Conservation (phyloP, 1,140 invertebrate genomes). For the Eueides isabella region DNA sequence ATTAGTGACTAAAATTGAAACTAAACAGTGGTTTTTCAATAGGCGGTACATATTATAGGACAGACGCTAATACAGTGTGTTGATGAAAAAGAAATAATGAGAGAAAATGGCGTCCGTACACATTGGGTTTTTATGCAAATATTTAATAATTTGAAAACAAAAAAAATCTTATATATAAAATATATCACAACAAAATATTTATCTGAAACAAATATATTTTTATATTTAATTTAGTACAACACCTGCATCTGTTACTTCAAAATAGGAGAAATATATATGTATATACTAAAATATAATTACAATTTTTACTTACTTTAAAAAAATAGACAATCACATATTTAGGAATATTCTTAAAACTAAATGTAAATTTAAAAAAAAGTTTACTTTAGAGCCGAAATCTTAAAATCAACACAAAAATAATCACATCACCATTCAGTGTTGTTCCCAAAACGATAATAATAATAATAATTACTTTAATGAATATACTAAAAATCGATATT, state of each 20-base stretch:
- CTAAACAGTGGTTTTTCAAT: conserved; percentile 10
- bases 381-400: not conserved
- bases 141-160: not conserved
- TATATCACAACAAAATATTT: not conserved
- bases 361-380: not conserved
- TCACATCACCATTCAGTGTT: not conserved
- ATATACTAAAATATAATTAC: not conserved
- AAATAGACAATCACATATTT: not conserved
- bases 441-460: not conserved
- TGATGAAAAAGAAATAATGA: not conserved
- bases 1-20: conserved; percentile 12
- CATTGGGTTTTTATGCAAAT: not conserved
- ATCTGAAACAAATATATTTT: not conserved
- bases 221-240: not conserved
- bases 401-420: not conserved
- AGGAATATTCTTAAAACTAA: not conserved
- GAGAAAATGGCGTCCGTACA: not conserved
- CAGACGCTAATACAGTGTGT: conserved; percentile 4
- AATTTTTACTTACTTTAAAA: not conserved
- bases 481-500: not conserved
- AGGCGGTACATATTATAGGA: conserved; percentile 14
- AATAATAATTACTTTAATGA: not conserved
- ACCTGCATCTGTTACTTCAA: not conserved
- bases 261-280: not conserved
- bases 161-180: not conserved